These are phyloP conservation scores for Tretioscincus oriximinensis DNA, from an alignment of 2,113 vertebrate genomes.

Conservation along the genomic window DNA sequence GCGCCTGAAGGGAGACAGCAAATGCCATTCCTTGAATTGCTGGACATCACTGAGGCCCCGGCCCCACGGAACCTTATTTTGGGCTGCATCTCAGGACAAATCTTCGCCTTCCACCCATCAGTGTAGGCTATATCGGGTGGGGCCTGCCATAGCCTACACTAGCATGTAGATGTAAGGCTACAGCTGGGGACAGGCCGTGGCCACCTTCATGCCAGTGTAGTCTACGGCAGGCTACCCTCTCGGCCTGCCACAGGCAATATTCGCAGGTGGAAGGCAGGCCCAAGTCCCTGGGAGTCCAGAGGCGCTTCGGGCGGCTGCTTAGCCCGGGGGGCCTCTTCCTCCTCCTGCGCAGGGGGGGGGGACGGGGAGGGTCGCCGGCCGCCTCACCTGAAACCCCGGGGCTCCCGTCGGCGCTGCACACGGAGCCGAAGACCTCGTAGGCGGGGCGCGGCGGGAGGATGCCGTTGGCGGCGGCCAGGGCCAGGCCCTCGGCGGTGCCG, in stretches of 20 bases:
- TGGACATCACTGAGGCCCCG: too few relatives aligned
- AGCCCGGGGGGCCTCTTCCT: background rate
- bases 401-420: slow-evolving; percentile 81
- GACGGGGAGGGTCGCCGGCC: background rate
- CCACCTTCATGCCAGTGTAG: too few relatives aligned
- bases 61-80: too few relatives aligned
- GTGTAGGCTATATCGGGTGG: too few relatives aligned
- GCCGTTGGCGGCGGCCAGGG: slow-evolving; percentile 95
- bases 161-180: too few relatives aligned
- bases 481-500: slow-evolving; percentile 93
- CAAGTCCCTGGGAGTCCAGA: background rate
- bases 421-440: slow-evolving; percentile 89
- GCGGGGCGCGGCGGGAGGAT: slow-evolving; percentile 92
- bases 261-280: too few relatives aligned
- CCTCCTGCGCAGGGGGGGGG: background rate
- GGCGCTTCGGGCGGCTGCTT: background rate
- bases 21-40: background rate
- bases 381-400: slow-evolving; percentile 65
- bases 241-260: too few relatives aligned
- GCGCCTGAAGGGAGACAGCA: background rate
- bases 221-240: too few relatives aligned
- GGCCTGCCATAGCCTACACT: too few relatives aligned
- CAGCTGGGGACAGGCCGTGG: too few relatives aligned
- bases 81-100: too few relatives aligned
- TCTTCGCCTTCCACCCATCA: too few relatives aligned